Base-by-base conservation (phyloP, 2,888 invertebrate genomes). In the Tryphoninae sp. region DNA sequence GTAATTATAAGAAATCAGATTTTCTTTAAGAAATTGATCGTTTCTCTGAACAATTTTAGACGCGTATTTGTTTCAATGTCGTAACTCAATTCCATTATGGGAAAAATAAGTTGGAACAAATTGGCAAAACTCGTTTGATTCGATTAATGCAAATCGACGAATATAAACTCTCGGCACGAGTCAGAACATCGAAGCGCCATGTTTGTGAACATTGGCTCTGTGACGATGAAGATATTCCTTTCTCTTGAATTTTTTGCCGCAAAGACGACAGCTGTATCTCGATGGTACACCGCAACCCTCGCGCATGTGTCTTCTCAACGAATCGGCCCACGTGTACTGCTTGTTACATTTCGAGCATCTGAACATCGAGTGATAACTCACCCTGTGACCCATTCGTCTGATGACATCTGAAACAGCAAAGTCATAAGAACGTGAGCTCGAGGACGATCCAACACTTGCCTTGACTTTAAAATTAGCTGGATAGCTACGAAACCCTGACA, bases 221-320 rank as follows among this genome's bases (percentile, higher is more conserved):
- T 90, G 90, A 0, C 87, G 88, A 45, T 88, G 83, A 13, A 90
- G 84, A 75, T 90, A 88, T 59, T 90, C 88, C 74, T 87, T 89
- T 80, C 91, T 88, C 79, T 90, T 89, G 86, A 92, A 92, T 74
- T 87, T 88, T 73, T 89, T 87, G 13, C 89, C 90, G 83, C 92
- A 92, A 4, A 87, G 82, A n/a, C 85, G 83, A 74, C 89, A 90
- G 55, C 80, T 85, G 79, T 87, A 87, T 40, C 85, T 86, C 7
- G 89, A 88, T 26, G 83, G 79, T 40, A 84, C 81, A 4, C 88
- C 89, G 79, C 89, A 90, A n/a, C 87, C 89, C 53, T 89, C 87
- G 2, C 88, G 88, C 26, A 89, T 78, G 64, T 92, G 91, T 68
- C 90, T 88, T 67, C 83, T 88, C 74, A 92, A 84, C 0, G 91